These are phyloP conservation scores for Conopomorpha cramerella DNA, from an alignment of 1,140 invertebrate genomes.

Conservation along the genomic window DNA sequence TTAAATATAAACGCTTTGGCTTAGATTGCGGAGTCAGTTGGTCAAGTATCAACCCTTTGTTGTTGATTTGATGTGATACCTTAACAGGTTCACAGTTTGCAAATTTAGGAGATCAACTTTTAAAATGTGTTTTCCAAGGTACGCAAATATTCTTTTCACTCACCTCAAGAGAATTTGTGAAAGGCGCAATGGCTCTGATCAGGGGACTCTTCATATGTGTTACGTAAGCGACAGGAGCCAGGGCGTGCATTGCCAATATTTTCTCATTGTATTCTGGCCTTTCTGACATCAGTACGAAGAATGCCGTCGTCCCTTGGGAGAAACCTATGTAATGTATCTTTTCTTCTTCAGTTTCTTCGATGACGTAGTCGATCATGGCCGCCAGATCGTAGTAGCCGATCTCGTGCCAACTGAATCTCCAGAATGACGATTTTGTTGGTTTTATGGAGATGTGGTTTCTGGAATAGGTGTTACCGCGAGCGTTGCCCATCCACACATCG, in stretches of 20 bases:
- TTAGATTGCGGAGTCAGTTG: no score
- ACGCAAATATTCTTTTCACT: no score
- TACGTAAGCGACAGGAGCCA: conserved; percentile 78
- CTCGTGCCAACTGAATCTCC: conserved; percentile 72
- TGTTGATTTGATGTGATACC: no score
- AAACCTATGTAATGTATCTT: conserved; percentile 65
- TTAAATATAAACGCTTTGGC: no score
- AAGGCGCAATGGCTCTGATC: conserved; percentile 62
- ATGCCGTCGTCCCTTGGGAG: conserved; percentile 64
- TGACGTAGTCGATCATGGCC: conserved; percentile 73
- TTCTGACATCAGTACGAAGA: conserved; percentile 68
- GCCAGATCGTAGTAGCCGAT: conserved; percentile 78
- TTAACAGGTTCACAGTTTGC: no score
- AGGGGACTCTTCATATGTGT: conserved; percentile 71
- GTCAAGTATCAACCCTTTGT: no score
- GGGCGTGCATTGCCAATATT: conserved; percentile 64
- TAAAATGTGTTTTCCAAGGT: no score
- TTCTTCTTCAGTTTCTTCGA: conserved; percentile 57
- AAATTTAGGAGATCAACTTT: no score
- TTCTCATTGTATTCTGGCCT: conserved; percentile 71
- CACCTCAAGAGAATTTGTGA: conserved; percentile 63
- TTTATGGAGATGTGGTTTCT: conserved; percentile 53
- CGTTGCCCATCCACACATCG: conserved; percentile 73
- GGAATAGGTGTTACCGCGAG: conserved; percentile 68
- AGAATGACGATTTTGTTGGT: conserved; percentile 60